Evolutionary conservation across 2,888 invertebrate genomes (phyloP).

Genomic region (Nephrocerus scutellatus): DNA sequence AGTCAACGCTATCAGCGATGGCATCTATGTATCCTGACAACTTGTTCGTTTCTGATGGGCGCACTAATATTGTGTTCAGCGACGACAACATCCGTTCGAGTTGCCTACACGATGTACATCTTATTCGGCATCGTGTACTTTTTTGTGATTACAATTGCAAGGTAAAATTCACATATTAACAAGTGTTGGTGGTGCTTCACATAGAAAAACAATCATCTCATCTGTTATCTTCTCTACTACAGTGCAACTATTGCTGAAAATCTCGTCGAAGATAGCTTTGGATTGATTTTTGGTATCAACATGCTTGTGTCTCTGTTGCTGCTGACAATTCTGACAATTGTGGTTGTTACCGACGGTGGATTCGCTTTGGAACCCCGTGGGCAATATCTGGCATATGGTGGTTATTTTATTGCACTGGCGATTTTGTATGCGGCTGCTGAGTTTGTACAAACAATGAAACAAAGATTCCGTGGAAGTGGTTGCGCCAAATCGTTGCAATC

Average conservation of each 20-base stretch:
- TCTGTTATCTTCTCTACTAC: too few relatives aligned
- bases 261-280: constrained; percentile 65
- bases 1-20: constrained; percentile 47
- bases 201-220: too few relatives aligned
- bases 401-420: constrained; percentile 59
- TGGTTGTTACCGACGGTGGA: constrained; percentile 54
- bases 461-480: too few relatives aligned
- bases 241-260: constrained; percentile 68
- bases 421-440: too few relatives aligned
- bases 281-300: constrained; percentile 71
- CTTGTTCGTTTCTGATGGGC: constrained; percentile 49
- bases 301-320: constrained; percentile 61
- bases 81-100: constrained; percentile 49
- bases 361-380: constrained; percentile 49
- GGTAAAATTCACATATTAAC: too few relatives aligned
- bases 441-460: too few relatives aligned
- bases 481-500: too few relatives aligned
- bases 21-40: constrained; percentile 47
- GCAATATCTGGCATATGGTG: constrained; percentile 66
- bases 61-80: constrained; percentile 49
- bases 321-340: constrained; percentile 60
- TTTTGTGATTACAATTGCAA: constrained; percentile 65
- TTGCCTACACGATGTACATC: constrained; percentile 60
- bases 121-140: constrained; percentile 61
- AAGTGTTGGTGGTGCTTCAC: too few relatives aligned